Evolutionary conservation across 2,888 invertebrate genomes (phyloP).

Genomic region (Ernsta delagoae): DNA sequence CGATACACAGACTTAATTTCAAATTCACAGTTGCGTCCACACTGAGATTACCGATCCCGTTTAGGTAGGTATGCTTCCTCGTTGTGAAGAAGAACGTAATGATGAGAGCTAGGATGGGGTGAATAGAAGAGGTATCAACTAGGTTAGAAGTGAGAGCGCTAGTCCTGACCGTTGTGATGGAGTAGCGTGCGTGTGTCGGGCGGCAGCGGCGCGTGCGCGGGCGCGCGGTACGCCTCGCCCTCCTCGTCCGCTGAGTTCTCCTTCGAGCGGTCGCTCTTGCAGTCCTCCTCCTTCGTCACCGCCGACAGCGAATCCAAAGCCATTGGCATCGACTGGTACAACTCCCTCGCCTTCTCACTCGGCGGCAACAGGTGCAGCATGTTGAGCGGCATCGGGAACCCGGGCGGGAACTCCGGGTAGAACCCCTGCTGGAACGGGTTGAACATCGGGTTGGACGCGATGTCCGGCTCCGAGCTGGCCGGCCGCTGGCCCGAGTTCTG

Average conservation of each 20-base stretch:
- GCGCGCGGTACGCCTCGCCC: constrained; percentile 78
- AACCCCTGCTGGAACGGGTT: constrained; percentile 92
- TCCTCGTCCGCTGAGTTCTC: constrained; percentile 86
- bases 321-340: too few relatives aligned
- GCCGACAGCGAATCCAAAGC: too few relatives aligned
- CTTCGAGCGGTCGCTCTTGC: constrained; percentile 87
- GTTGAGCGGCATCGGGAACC: too few relatives aligned
- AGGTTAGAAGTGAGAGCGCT: constrained; percentile 51
- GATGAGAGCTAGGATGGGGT: constrained; percentile 40
- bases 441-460: constrained; percentile 88
- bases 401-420: constrained; percentile 91
- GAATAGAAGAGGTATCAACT: constrained; percentile 39
- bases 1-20: constrained; percentile 61
- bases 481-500: constrained; percentile 82
- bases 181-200: constrained; percentile 87
- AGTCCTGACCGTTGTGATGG: constrained; percentile 93
- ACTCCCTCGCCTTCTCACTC: too few relatives aligned
- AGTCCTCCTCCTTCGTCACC: constrained; percentile 84
- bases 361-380: too few relatives aligned
- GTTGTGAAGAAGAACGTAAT: not conserved
- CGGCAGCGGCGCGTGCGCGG: constrained; percentile 81
- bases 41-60: constrained; percentile 11
- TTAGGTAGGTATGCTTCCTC: not conserved
- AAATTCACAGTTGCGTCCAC: constrained; percentile 54
- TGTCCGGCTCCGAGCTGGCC: constrained; percentile 88